A percentile compares a stretch with the other conserved stretches of the same genome.
Conservation (phyloP, 2,888 invertebrate genomes). For the Drosophila ustulata region DNA sequence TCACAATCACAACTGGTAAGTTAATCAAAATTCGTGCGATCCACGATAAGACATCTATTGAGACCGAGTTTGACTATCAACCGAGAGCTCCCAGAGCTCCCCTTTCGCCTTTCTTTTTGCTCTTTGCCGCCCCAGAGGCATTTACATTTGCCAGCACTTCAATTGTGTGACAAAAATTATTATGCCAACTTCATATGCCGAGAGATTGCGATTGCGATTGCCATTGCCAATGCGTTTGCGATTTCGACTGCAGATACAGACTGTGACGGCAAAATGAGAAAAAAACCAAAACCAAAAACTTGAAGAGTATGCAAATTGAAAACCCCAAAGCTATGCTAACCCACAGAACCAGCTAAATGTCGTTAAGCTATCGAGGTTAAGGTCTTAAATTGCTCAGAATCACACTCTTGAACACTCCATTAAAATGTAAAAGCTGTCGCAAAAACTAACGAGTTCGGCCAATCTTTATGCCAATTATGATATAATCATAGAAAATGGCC, state of each 20-base stretch:
- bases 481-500: constrained; percentile 41
- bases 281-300: constrained; percentile 28
- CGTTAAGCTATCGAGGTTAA: constrained; percentile 50
- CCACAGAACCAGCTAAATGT: constrained; percentile 44
- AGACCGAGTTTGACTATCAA: constrained; percentile 42
- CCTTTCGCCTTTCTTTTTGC: constrained; percentile 65
- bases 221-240: constrained; percentile 33
- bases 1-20: constrained; percentile 7
- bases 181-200: constrained; percentile 63
- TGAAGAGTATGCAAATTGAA: constrained; percentile 51
- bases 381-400: constrained; percentile 44
- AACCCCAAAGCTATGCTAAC: constrained; percentile 48
- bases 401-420: constrained; percentile 25
- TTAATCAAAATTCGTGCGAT: constrained; percentile 56
- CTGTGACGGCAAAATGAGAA: constrained; percentile 12
- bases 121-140: constrained; percentile 37
- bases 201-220: constrained; percentile 37
- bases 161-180: constrained; percentile 65
- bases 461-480: constrained; percentile 48
- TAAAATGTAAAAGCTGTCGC: constrained; percentile 53
- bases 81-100: constrained; percentile 43
- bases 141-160: constrained; percentile 62
- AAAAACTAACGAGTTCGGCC: constrained; percentile 8
- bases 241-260: constrained; percentile 56
- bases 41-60: constrained; percentile 36